These are phyloP conservation scores for Hylaeus volcanicus DNA, from an alignment of 1,140 invertebrate species.

Conservation along the genomic window DNA sequence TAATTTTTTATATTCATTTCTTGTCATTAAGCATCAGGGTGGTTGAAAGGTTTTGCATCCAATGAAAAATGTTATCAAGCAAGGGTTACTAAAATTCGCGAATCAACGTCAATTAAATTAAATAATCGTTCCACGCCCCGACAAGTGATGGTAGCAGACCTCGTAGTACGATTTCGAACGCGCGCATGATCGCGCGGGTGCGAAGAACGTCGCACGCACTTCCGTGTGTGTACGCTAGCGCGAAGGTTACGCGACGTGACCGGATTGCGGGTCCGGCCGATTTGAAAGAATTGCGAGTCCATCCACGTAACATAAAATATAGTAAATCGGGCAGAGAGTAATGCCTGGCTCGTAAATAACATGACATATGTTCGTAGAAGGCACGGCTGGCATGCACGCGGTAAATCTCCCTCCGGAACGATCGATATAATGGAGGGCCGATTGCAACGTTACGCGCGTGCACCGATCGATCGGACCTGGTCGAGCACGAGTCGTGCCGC, in stretches of 20 bases:
- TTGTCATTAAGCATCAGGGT: no score
- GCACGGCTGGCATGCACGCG: conserved; percentile 73
- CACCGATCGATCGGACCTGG: conserved; percentile 55
- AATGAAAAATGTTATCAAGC: no score
- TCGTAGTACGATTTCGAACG: no score
- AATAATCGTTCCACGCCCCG: background rate
- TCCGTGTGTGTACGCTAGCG: background rate
- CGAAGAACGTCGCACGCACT: conserved; percentile 34
- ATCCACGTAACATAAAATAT: conserved; percentile 76
- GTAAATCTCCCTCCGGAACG: conserved; percentile 72
- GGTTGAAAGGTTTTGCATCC: no score
- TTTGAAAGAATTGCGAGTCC: conserved; percentile 71
- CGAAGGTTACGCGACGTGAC: conserved; percentile 48
- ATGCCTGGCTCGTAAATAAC: conserved; percentile 78
- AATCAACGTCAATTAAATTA: conserved; percentile 25
- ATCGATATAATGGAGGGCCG: conserved; percentile 70
- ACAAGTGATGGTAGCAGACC: background rate
- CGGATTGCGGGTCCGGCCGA: conserved; percentile 54
- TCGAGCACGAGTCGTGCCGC: background rate
- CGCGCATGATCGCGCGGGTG: conserved; percentile 16
- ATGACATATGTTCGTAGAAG: conserved; percentile 76
- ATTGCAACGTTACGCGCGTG: conserved; percentile 55
- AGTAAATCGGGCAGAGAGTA: conserved; percentile 77
- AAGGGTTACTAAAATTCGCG: background rate
- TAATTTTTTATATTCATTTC: no score